Percentiles rank a stretch among this genome's conserved stretches.
Evolutionary conservation across 2,888 invertebrate species (phyloP).

Genomic region (Melipona beecheii): DNA sequence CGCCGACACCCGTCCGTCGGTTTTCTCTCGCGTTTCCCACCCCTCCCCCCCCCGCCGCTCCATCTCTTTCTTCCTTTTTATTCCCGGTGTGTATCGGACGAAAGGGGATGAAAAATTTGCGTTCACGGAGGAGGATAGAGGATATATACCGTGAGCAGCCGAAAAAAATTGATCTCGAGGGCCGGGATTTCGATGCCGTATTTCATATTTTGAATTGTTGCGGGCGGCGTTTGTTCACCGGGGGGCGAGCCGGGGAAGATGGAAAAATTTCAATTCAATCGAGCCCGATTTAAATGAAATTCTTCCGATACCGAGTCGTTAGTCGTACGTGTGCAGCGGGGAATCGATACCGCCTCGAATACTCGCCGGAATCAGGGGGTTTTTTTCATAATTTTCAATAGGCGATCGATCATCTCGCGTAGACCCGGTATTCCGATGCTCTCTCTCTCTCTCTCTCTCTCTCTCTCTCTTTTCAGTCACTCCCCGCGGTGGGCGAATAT

Average conservation of each 20-base stretch:
- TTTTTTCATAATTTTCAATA: constrained; percentile 3
- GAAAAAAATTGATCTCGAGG: constrained; percentile 27
- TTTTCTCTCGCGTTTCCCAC: background rate
- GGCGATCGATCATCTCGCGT: constrained; percentile 1
- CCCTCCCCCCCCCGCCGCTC: background rate
- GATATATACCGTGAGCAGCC: background rate
- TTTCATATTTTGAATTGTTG: constrained; percentile 47
- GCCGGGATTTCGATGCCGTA: background rate
- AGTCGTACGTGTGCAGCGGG: constrained; percentile 4
- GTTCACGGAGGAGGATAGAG: background rate
- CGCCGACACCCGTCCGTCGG: background rate
- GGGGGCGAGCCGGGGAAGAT: background rate
- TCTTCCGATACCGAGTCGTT: constrained; percentile 47
- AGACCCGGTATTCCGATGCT: constrained; percentile 7
- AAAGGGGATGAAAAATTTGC: constrained; percentile 7
- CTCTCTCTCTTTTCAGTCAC: no score
- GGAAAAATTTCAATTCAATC: constrained; percentile 50
- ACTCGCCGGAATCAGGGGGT: constrained; percentile 2
- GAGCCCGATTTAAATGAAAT: constrained; percentile 44
- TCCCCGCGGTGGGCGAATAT: background rate
- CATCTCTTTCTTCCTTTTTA: background rate
- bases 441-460: no score
- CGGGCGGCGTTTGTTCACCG: constrained; percentile 21
- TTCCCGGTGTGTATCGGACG: background rate
- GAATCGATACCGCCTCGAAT: constrained; percentile 22